A percentile compares a stretch with the other conserved stretches of the same genome.
phyloP scores from a whole-genome alignment of 2,797 vertebrate genomes.

The Enteromius thamalakanensis region DNA sequence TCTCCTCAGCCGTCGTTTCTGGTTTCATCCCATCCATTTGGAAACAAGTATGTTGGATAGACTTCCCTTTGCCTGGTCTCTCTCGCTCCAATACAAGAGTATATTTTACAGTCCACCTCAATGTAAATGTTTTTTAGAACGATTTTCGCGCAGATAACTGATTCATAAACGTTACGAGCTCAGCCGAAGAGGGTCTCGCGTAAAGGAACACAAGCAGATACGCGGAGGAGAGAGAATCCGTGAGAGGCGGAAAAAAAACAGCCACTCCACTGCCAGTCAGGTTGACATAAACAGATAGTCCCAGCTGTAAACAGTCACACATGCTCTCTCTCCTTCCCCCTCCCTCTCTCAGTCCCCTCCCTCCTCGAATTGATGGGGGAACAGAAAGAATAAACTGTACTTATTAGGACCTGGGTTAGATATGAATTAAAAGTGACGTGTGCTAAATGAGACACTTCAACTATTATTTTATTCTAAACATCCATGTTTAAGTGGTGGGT shows the following conservation, averaged over 20 bases:
- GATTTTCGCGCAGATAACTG: conserved; percentile 77
- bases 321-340: conserved; percentile 44
- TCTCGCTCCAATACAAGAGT: conserved; percentile 75
- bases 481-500: conserved; percentile 34
- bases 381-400: neutral
- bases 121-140: conserved; percentile 78
- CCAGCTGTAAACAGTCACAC: conserved; percentile 32
- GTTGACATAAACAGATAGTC: conserved; percentile 33
- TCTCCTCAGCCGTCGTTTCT: conserved; percentile 94
- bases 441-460: neutral
- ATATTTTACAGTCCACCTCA: conserved; percentile 73
- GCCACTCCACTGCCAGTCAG: conserved; percentile 66
- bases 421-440: neutral
- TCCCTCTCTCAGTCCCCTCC: conserved; percentile 29
- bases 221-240: neutral
- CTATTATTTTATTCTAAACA: neutral
- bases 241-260: conserved; percentile 42
- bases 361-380: neutral
- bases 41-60: conserved; percentile 79
- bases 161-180: conserved; percentile 76
- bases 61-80: conserved; percentile 68
- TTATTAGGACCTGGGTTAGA: conserved; percentile 2
- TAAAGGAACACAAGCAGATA: conserved; percentile 15
- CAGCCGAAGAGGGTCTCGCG: neutral
- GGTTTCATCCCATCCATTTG: conserved; percentile 95